These are phyloP conservation scores for Diachasma alloeum DNA, from an alignment of 1,140 invertebrate genomes.

Conservation along the genomic window DNA sequence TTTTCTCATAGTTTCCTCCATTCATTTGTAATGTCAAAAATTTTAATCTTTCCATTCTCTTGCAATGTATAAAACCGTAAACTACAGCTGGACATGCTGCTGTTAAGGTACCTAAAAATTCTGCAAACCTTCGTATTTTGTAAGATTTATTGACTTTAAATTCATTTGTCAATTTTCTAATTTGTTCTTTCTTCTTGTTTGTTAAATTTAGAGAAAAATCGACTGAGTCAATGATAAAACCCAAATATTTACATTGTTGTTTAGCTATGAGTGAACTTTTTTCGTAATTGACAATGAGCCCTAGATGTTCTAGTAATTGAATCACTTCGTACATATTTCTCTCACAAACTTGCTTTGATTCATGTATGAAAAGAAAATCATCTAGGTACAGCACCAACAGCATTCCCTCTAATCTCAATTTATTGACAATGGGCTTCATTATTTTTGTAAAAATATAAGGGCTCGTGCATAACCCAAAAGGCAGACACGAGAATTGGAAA, in stretches of 20 bases:
- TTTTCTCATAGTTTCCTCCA: neutral
- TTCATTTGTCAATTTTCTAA: neutral
- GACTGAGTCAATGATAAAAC: neutral
- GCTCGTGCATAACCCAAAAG: slow-evolving; percentile 1
- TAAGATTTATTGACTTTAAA: neutral
- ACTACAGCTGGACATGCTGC: slow-evolving; percentile 10
- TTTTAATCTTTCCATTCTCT: slow-evolving; percentile 31
- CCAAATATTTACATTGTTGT: neutral
- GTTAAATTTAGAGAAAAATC: neutral
- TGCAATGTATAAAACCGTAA: slow-evolving; percentile 29
- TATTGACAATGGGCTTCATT: neutral
- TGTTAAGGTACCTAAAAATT: neutral
- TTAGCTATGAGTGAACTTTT: neutral
- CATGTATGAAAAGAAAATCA: neutral
- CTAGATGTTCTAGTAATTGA: neutral
- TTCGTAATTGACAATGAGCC: neutral
- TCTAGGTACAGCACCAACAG: neutral
- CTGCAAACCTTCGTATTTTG: neutral
- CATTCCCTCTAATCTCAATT: neutral
- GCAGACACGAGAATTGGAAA: slow-evolving; percentile 2
- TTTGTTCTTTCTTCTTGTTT: neutral
- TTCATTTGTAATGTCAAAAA: slow-evolving; percentile 13
- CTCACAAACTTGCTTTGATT: neutral
- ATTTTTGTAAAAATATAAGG: slow-evolving; percentile 6
- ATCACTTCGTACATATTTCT: neutral